A percentile compares a stretch with the other conserved stretches of the same genome.
Conservation (phyloP, 2,888 invertebrate genomes). For the Scaptodrosophila latifasciaeformis region DNA sequence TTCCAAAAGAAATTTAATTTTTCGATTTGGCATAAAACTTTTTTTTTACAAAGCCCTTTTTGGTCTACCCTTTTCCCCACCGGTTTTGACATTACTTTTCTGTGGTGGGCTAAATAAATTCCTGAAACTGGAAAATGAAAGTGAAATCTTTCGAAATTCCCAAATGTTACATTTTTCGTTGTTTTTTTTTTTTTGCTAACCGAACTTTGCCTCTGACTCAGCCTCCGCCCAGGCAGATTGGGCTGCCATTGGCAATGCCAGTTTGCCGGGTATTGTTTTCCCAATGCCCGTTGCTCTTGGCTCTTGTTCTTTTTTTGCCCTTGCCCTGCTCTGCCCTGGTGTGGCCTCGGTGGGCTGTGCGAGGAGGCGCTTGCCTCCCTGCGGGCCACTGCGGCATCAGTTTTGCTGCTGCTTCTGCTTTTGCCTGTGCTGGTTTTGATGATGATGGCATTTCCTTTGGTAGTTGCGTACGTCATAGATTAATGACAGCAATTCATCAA, state of each 20-base stretch:
- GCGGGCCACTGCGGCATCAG: conserved; percentile 31
- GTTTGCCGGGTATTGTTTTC: conserved; percentile 40
- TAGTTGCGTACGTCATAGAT: conserved; percentile 76
- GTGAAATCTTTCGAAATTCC: conserved; percentile 53
- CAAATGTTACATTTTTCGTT: conserved; percentile 52
- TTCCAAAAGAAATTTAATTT: no score
- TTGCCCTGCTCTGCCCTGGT: conserved; percentile 8
- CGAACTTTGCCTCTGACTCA: conserved; percentile 12
- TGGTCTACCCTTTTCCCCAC: no score
- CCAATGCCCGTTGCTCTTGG: no score
- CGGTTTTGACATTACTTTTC: no score
- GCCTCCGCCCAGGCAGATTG: conserved; percentile 22
- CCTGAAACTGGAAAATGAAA: conserved; percentile 52
- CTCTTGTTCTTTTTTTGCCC: no score
- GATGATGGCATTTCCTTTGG: conserved; percentile 72
- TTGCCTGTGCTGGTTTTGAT: conserved; percentile 62
- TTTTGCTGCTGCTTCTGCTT: conserved; percentile 21
- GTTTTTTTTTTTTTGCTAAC: conserved; percentile 24
- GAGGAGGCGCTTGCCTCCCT: conserved; percentile 36
- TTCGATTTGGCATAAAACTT: no score
- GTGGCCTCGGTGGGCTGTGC: conserved; percentile 12
- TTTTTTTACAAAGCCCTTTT: no score
- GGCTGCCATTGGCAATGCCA: conserved; percentile 29
- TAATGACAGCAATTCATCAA: conserved; percentile 75
- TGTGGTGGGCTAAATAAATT: no score